Evolutionary conservation across 2,797 vertebrate genomes (phyloP).

Genomic region (Neosilurus hyrtlii): DNA sequence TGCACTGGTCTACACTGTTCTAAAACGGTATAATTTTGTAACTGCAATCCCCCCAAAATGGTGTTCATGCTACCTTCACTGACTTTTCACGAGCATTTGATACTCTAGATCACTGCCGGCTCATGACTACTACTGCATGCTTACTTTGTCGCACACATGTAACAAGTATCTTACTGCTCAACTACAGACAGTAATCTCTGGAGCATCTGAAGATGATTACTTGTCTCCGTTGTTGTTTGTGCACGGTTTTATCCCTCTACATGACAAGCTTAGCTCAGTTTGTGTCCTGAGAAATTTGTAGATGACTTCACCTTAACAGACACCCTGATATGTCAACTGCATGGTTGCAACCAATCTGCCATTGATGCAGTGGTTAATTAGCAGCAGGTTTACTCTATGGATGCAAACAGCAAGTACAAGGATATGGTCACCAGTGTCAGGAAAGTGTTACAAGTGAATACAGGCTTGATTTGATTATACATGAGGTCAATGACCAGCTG

Average conservation of each 20-base stretch:
- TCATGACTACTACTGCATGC: neutral
- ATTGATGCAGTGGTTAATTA: neutral
- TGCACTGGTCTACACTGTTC: neutral
- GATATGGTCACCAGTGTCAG: neutral
- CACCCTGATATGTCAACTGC: neutral
- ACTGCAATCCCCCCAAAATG: neutral
- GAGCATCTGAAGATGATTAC: neutral
- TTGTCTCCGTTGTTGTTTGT: neutral
- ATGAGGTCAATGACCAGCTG: neutral
- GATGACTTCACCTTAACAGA: neutral
- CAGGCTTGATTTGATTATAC: neutral
- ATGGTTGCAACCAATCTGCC: neutral
- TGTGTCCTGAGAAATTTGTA: conserved; percentile 3
- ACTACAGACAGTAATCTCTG: neutral
- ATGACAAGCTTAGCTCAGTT: neutral
- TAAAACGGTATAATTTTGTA: neutral
- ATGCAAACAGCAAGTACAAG: neutral
- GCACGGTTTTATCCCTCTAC: neutral
- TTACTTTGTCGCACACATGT: neutral
- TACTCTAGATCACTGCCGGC: neutral
- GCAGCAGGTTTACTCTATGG: neutral
- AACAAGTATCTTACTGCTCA: neutral
- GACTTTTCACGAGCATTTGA: conserved; percentile 7
- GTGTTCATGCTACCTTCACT: neutral
- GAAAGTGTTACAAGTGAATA: neutral